These are phyloP conservation scores for Spodoptera litura DNA, from an alignment of 1,140 invertebrate species.

Conservation along the genomic window DNA sequence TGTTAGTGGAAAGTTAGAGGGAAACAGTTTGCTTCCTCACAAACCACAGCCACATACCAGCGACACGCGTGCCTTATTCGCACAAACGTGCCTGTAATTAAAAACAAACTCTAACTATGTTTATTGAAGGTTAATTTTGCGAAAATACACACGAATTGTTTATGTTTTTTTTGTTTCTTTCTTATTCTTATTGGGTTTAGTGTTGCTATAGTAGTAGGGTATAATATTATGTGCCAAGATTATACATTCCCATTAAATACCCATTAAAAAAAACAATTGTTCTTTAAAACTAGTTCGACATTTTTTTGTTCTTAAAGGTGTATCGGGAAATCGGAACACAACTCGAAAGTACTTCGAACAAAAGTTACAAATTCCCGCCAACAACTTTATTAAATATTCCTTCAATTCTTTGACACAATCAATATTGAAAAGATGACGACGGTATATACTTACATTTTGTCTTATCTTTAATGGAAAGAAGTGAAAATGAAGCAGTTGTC, in stretches of 20 bases:
- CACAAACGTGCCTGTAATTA: not conserved
- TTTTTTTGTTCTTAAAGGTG: too few relatives aligned
- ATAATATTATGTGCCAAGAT: too few relatives aligned
- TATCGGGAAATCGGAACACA: not conserved
- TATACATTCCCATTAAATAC: too few relatives aligned
- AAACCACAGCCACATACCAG: constrained; percentile 6
- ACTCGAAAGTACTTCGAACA: not conserved
- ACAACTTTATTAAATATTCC: not conserved
- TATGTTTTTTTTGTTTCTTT: too few relatives aligned
- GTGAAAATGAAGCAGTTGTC: constrained; percentile 15
- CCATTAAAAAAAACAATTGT: too few relatives aligned
- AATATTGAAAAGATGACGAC: not conserved
- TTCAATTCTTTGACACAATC: constrained; percentile 18
- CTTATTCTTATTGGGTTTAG: too few relatives aligned
- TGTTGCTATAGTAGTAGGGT: too few relatives aligned
- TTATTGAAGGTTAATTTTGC: too few relatives aligned
- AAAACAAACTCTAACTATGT: not conserved
- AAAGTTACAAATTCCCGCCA: not conserved
- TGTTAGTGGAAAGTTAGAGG: constrained; percentile 18
- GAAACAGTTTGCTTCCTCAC: constrained; percentile 7
- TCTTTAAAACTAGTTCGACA: too few relatives aligned
- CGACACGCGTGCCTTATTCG: not conserved
- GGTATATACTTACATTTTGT: not conserved
- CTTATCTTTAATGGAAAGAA: constrained; percentile 7
- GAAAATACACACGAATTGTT: too few relatives aligned